Percentiles rank a stretch among this genome's conserved stretches.
phyloP scores from a whole-genome alignment of 2,888 invertebrate genomes.

The Ischnus inquisitorius region DNA sequence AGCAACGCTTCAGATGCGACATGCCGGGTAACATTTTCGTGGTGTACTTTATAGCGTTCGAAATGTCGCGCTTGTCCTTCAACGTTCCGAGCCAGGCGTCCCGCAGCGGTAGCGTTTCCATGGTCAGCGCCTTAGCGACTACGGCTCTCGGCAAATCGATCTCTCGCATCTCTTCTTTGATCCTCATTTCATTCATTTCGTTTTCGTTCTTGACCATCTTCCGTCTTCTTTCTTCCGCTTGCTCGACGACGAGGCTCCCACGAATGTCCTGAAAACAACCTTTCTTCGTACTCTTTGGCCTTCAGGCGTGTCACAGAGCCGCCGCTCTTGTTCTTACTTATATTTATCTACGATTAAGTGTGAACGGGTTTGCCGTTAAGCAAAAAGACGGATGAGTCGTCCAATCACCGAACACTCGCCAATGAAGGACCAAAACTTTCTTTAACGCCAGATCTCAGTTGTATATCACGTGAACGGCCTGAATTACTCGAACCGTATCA shows the following conservation, averaged over 20 bases:
- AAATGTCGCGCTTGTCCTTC: constrained; percentile 88
- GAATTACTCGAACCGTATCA: too few relatives aligned
- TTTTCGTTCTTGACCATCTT: constrained; percentile 10
- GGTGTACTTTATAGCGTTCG: constrained; percentile 88
- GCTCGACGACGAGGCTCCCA: background rate
- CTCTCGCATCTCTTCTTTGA: background rate
- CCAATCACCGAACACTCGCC: too few relatives aligned
- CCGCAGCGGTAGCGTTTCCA: constrained; percentile 85
- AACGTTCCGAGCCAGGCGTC: constrained; percentile 89
- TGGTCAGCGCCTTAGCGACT: constrained; percentile 86
- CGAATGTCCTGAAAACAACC: constrained; percentile 77
- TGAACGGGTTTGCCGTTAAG: too few relatives aligned
- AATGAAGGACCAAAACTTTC: too few relatives aligned
- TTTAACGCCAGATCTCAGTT: too few relatives aligned
- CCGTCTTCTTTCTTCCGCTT: constrained; percentile 58
- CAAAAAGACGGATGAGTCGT: too few relatives aligned
- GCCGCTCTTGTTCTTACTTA: too few relatives aligned
- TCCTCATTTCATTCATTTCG: constrained; percentile 66
- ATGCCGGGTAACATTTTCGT: constrained; percentile 88
- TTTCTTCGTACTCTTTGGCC: constrained; percentile 69
- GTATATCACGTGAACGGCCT: too few relatives aligned
- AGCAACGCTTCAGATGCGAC: constrained; percentile 91
- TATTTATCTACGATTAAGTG: too few relatives aligned
- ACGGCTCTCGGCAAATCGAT: constrained; percentile 84
- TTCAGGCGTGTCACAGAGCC: background rate